Evolutionary conservation across 2,797 vertebrate genomes (phyloP), one percentile per base, ranked within the genome.

Genomic region (Chaetodon trifasciatus): DNA sequence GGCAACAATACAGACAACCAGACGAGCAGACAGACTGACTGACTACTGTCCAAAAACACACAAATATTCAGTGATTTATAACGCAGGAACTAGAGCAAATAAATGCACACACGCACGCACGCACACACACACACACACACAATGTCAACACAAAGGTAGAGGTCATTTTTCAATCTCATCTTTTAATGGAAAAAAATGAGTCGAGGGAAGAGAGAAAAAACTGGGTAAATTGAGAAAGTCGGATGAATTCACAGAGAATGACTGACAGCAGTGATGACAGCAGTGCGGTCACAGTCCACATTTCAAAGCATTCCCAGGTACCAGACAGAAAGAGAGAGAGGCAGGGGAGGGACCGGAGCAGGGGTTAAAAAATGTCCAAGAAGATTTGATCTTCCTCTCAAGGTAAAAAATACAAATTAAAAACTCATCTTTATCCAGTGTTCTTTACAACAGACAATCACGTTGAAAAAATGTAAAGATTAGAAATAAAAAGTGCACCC

Each of bases 121-220:
- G 74, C 63, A 68, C 39, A 23, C 62, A 68, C 39, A 58, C 17
- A 63, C 42, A 44, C 53, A 66, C 61, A 79, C 52, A 74, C 67
- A 83, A 78, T 50, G 52, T 85, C 63, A 90, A 73, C 81, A 82
- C 70, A 80, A 69, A 85, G 39, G 75, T 79, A 83, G 68, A 81
- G 84, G 87, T 89, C 79, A 85, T 89, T 92, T 92, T 94, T 93
- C 91, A 92, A 89, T 94, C 87, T 92, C 87, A 92, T 93, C 81
- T 83, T 94, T 94, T 93, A 94, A 95, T 93, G 91, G 85, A 94
- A 94, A 93, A 93, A 92, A 93, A 92, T 82, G 86, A 93, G 83
- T 85, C 52, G 47, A 90, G 92, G 90, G 85, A 83, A 91, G 90
- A 88, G 89, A 90, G 82, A 85, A 90, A 91, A 91, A 92, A 89